Conservation (phyloP, 1,140 invertebrate genomes). For the Drosophila kepulauana region DNA sequence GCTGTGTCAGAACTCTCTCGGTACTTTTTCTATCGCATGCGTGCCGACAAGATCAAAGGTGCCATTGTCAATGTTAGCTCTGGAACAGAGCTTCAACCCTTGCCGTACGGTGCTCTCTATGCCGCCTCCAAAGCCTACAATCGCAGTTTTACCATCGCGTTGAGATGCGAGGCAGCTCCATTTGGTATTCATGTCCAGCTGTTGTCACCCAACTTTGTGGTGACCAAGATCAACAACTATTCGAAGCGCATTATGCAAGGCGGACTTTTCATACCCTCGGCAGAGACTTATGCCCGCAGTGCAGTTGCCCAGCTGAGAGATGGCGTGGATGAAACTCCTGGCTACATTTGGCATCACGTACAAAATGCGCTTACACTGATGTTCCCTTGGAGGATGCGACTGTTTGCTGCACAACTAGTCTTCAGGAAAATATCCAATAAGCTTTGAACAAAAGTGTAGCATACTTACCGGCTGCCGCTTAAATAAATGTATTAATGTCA, state of each 20-base stretch:
- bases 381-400: slow-evolving; percentile 54
- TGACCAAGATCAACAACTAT: slow-evolving; percentile 95
- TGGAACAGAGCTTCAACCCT: slow-evolving; percentile 92
- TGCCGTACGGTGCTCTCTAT: slow-evolving; percentile 95
- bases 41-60: slow-evolving; percentile 89
- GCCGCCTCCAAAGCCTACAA: slow-evolving; percentile 91
- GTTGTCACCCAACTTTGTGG: slow-evolving; percentile 94
- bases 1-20: slow-evolving; percentile 94
- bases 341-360: slow-evolving; percentile 94
- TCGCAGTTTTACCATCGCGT: slow-evolving; percentile 84
- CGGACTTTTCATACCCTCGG: slow-evolving; percentile 91
- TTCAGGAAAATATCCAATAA: slow-evolving; percentile 31
- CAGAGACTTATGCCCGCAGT: slow-evolving; percentile 90
- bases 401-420: slow-evolving; percentile 6
- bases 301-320: slow-evolving; percentile 92
- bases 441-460: slow-evolving; percentile 20
- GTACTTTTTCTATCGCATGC: slow-evolving; percentile 92
- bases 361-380: slow-evolving; percentile 38
- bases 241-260: slow-evolving; percentile 90
- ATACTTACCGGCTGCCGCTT: slow-evolving; percentile 11
- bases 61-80: slow-evolving; percentile 96
- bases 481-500: background rate
- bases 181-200: slow-evolving; percentile 93
- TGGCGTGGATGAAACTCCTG: slow-evolving; percentile 91
- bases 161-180: slow-evolving; percentile 91